Evolutionary conservation across 2,113 vertebrate species (phyloP).

Genomic region (Perognathus longimembris): DNA sequence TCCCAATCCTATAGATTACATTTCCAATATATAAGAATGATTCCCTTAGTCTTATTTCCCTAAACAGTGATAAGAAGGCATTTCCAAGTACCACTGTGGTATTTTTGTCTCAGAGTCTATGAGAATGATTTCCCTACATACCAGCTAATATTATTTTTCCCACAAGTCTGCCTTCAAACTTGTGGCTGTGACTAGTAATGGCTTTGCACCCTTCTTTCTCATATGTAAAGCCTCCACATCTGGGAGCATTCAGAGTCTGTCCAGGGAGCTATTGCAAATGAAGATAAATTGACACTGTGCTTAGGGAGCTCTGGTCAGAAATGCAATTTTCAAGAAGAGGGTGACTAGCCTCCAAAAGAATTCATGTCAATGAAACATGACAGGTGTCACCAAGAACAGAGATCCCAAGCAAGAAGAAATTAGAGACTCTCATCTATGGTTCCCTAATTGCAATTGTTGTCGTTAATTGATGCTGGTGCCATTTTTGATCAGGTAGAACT

Average conservation of each 20-base stretch:
- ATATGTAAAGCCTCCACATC: conserved; percentile 32
- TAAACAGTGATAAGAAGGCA: background rate
- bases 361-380: conserved; percentile 80
- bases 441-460: conserved; percentile 76
- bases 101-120: background rate
- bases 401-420: conserved; percentile 72
- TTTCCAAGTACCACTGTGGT: background rate
- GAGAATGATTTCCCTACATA: conserved; percentile 23
- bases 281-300: conserved; percentile 72
- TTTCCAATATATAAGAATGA: background rate
- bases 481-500: conserved; percentile 74
- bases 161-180: background rate
- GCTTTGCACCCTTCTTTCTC: conserved; percentile 37
- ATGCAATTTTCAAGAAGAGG: conserved; percentile 78
- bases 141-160: conserved; percentile 33
- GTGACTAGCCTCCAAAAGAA: conserved; percentile 71
- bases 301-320: conserved; percentile 68
- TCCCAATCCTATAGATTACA: background rate
- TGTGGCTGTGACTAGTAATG: background rate
- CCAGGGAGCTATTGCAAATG: conserved; percentile 65
- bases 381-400: conserved; percentile 78
- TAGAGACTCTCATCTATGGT: conserved; percentile 62
- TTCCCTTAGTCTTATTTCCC: conserved; percentile 20
- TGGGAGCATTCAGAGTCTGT: conserved; percentile 38
- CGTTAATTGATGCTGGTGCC: conserved; percentile 74